A percentile compares a stretch with the other conserved stretches of the same genome.
These are phyloP conservation scores for Eudyptes chrysolophus DNA, from an alignment of 2,113 vertebrate genomes.

Conservation along the genomic window DNA sequence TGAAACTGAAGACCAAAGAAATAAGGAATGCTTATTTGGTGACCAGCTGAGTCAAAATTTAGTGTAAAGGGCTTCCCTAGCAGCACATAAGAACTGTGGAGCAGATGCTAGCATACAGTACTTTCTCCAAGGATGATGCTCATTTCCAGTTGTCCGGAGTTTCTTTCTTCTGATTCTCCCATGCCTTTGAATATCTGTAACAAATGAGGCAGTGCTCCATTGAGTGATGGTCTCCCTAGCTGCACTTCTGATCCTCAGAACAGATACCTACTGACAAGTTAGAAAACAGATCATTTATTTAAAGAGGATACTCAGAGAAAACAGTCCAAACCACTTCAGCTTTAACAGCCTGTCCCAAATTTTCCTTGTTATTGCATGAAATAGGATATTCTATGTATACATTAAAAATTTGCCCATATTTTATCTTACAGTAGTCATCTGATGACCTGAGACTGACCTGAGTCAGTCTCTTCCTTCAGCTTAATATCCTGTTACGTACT, in stretches of 20 bases:
- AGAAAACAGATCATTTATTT: not conserved
- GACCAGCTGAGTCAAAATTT: not conserved
- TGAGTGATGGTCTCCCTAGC: not conserved
- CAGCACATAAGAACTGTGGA: not conserved
- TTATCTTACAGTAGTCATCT: not conserved
- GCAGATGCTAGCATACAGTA: not conserved
- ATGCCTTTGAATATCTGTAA: not conserved
- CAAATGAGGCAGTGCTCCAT: rapidly evolving
- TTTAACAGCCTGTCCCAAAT: not conserved
- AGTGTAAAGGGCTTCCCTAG: not conserved
- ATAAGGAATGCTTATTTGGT: not conserved
- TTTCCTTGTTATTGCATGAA: not conserved
- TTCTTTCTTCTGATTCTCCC: not conserved
- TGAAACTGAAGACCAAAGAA: not conserved
- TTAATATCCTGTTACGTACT: not conserved
- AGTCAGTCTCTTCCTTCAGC: not conserved
- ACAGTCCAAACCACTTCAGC: not conserved
- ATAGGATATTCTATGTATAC: not conserved
- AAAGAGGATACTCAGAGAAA: not conserved
- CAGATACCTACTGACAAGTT: not conserved
- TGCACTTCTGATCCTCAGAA: not conserved
- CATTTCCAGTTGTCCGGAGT: not conserved
- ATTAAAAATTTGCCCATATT: not conserved
- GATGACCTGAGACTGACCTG: not conserved
- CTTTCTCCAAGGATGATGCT: not conserved